Conservation (phyloP, 30 jellyfish, hydroid and myxozoan genomes). For the Hydra vulgaris region DNA sequence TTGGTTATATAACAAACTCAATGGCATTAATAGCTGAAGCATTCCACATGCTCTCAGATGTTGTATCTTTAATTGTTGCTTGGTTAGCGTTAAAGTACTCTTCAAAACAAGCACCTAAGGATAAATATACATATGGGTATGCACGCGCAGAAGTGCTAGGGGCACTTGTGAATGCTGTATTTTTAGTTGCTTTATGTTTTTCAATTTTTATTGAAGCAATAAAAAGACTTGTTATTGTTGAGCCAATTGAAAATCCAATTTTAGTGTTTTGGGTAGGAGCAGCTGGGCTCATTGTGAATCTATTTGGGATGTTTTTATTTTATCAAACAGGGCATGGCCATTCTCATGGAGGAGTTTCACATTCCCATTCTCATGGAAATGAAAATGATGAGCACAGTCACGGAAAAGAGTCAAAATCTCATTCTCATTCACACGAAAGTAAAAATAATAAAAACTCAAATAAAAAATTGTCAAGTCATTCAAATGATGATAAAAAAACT, state of each 20-base stretch:
- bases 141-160: conserved; percentile 97
- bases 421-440: background rate
- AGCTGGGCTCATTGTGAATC: conserved; percentile 83
- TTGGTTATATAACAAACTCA: conserved; percentile 90
- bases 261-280: conserved; percentile 84
- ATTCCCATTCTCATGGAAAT: conserved; percentile 64
- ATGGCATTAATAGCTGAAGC: conserved; percentile 98
- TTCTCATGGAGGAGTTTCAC: conserved; percentile 69
- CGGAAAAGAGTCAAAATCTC: conserved; percentile 21
- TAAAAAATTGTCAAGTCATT: background rate
- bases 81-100: conserved; percentile 71
- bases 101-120: conserved; percentile 45
- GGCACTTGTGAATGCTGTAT: conserved; percentile 91
- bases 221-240: conserved; percentile 66
- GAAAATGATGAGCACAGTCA: conserved; percentile 56
- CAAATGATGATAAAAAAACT: background rate
- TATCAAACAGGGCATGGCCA: conserved; percentile 97
- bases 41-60: conserved; percentile 95
- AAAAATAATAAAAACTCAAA: background rate
- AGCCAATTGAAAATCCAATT: conserved; percentile 76
- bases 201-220: conserved; percentile 77
- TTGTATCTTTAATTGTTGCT: conserved; percentile 89
- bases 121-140: conserved; percentile 81
- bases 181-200: conserved; percentile 92
- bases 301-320: conserved; percentile 84